phyloP scores from a whole-genome alignment of 1,140 invertebrate genomes.

The Alviniconcha marisindica region DNA sequence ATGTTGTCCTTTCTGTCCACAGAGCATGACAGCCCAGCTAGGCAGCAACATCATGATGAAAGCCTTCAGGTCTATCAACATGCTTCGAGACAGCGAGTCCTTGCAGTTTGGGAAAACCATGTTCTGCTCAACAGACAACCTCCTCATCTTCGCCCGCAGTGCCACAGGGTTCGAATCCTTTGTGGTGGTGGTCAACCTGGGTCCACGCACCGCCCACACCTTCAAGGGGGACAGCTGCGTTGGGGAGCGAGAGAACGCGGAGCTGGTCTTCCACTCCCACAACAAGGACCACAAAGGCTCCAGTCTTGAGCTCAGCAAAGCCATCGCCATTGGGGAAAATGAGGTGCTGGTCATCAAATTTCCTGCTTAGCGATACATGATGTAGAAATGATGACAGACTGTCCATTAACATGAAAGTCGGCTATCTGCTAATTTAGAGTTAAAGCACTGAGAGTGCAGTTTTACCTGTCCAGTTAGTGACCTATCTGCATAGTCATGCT shows the following conservation, averaged over 20 bases:
- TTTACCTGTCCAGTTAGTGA: no score
- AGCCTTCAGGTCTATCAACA: conserved; percentile 64
- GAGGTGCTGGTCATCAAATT: conserved; percentile 9
- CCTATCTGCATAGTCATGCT: no score
- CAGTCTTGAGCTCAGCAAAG: background rate
- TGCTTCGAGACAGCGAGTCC: conserved; percentile 69
- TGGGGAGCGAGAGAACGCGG: conserved; percentile 43
- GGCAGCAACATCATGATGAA: conserved; percentile 53
- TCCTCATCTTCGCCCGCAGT: conserved; percentile 69
- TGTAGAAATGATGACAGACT: no score
- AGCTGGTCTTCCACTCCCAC: conserved; percentile 59
- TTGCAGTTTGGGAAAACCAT: conserved; percentile 71
- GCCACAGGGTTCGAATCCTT: conserved; percentile 69
- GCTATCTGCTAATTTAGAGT: no score
- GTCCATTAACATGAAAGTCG: no score
- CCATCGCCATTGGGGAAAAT: background rate
- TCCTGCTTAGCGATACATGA: background rate
- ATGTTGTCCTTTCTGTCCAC: conserved; percentile 37
- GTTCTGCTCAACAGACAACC: conserved; percentile 54
- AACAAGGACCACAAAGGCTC: background rate
- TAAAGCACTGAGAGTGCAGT: no score
- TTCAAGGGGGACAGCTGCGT: conserved; percentile 41
- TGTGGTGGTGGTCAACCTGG: conserved; percentile 69
- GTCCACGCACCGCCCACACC: conserved; percentile 24
- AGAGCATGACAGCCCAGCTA: conserved; percentile 66